Base-by-base conservation (phyloP, 2,888 invertebrate species). In the Zaprionus obscuricornis region DNA sequence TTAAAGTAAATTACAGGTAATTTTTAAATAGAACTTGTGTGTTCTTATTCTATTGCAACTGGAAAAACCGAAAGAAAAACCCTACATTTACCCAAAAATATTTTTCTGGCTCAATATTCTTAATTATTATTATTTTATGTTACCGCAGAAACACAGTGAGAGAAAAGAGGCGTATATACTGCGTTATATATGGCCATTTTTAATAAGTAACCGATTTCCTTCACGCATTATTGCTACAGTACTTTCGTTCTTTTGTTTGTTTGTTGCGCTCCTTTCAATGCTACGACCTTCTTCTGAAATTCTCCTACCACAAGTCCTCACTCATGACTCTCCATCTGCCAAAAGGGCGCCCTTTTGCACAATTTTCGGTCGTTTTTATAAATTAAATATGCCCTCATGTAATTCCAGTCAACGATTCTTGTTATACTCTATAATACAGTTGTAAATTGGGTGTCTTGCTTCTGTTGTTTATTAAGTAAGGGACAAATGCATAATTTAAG, bases 111-210 rank as follows among this genome's bases (percentile, higher is more conserved):
- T n/a, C n/a, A n/a, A n/a, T n/a, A n/a, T n/a, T n/a, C n/a, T n/a
- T n/a, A n/a, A n/a, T n/a, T n/a, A n/a, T n/a, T n/a, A n/a, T n/a
- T n/a, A n/a, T n/a, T n/a, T n/a, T n/a, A n/a, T n/a, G n/a, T n/a
- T n/a, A n/a, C n/a, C n/a, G n/a, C n/a, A n/a, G n/a, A n/a, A n/a
- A n/a, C n/a, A n/a, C n/a, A n/a, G n/a, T n/a, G n/a, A n/a, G n/a
- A n/a, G n/a, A n/a, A n/a, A n/a, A n/a, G n/a, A n/a, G n/a, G n/a
- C n/a, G n/a, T n/a, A n/a, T n/a, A n/a, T n/a, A n/a, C n/a, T n/a
- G n/a, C n/a, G n/a, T n/a, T n/a, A 6, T 58, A 57, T 74, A 74
- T 85, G 85, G 85, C 82, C 83, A 85, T 82, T 85, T 85, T 78
- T 85, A 82, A 78, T 82, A 85, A 85, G 71, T 68, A 64, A 60